phyloP scores from a whole-genome alignment of 2,888 invertebrate genomes.

The Schrankia costaestrigalis region DNA sequence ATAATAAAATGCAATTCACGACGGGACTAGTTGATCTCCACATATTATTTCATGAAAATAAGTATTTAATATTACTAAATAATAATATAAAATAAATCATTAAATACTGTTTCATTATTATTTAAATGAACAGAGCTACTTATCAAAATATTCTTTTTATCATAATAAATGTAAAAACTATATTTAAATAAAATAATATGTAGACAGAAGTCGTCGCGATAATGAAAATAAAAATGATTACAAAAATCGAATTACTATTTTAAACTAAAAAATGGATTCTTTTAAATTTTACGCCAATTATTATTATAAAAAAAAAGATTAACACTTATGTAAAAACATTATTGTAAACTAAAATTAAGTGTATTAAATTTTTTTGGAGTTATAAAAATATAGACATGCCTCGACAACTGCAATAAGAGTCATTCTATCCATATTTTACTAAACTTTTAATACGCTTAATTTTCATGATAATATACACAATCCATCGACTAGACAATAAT shows the following conservation, averaged over 20 bases:
- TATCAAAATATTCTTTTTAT: too few species aligned
- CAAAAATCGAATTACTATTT: constrained; percentile 38
- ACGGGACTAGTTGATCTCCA: constrained; percentile 71
- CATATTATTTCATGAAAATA: constrained; percentile 56
- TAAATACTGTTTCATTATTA: too few species aligned
- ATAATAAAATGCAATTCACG: constrained; percentile 69
- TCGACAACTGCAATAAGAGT: not conserved
- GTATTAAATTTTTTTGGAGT: constrained; percentile 32
- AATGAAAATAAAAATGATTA: constrained; percentile 35
- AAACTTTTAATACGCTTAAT: constrained; percentile 34
- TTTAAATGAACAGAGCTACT: too few species aligned
- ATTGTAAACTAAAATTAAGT: constrained; percentile 24
- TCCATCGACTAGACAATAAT: constrained; percentile 17
- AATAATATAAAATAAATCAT: not conserved
- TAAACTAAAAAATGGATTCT: constrained; percentile 34
- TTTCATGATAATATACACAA: constrained; percentile 14
- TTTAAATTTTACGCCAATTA: constrained; percentile 28
- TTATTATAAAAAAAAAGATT: constrained; percentile 34
- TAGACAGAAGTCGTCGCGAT: constrained; percentile 68
- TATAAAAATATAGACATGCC: too few species aligned
- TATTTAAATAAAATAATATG: constrained; percentile 62
- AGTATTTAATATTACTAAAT: constrained; percentile 1
- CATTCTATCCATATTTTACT: not conserved
- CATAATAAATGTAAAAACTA: constrained; percentile 15
- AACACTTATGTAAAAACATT: constrained; percentile 37